These are phyloP conservation scores for Chromis chromis DNA, from an alignment of 2,797 vertebrate genomes.

Conservation along the genomic window DNA sequence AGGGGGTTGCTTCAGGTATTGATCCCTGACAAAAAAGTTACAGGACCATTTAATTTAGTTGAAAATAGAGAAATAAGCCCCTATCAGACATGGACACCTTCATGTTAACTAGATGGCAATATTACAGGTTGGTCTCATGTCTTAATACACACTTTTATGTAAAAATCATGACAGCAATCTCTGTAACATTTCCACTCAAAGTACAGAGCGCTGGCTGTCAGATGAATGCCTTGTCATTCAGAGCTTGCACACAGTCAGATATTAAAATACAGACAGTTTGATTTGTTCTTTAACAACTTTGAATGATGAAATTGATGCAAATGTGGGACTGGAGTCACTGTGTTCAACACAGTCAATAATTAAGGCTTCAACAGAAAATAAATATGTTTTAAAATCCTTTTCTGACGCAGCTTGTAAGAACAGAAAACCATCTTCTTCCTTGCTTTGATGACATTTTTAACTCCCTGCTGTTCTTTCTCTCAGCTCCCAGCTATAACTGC, in stretches of 20 bases:
- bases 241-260: not conserved
- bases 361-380: not conserved
- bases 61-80: not conserved
- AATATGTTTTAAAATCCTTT: not conserved
- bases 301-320: constrained; percentile 18
- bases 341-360: not conserved
- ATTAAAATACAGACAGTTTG: not conserved
- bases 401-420: not conserved
- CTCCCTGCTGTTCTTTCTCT: not conserved
- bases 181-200: not conserved
- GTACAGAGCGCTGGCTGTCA: not conserved
- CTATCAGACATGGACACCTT: no score
- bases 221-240: not conserved
- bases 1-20: no score
- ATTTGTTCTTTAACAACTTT: not conserved
- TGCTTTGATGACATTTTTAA: constrained; percentile 15
- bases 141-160: not conserved
- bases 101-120: not conserved
- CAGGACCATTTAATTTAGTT: no score
- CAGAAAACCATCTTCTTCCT: not conserved
- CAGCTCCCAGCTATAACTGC: not conserved
- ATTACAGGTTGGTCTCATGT: not conserved
- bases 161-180: not conserved
- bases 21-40: not conserved
- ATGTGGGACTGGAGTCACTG: not conserved